These are phyloP conservation scores for Cephus cinctus DNA, from an alignment of 1,140 invertebrate genomes.

Conservation along the genomic window DNA sequence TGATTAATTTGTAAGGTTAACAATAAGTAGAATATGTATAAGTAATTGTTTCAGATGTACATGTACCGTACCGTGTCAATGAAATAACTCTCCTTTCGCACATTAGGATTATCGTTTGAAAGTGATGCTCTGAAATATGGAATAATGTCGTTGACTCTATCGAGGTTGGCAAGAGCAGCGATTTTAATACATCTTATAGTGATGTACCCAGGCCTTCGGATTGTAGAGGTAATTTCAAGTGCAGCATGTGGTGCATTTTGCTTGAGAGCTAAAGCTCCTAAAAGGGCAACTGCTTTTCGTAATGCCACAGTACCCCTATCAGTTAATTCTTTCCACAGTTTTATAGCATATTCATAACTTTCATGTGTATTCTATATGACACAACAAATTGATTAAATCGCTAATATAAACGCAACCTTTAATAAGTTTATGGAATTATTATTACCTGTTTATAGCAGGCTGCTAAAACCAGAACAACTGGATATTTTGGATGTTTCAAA, in stretches of 20 bases:
- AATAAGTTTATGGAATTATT: constrained; percentile 9
- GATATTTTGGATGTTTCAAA: constrained; percentile 66
- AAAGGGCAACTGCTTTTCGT: constrained; percentile 62
- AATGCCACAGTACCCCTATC: constrained; percentile 58
- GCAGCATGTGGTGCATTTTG: constrained; percentile 67
- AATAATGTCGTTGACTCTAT: constrained; percentile 65
- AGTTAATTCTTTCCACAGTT: constrained; percentile 61
- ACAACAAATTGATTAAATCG: constrained; percentile 6
- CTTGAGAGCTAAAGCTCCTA: constrained; percentile 65
- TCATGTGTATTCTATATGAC: constrained; percentile 69
- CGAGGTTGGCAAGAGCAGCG: constrained; percentile 60
- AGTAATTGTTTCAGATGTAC: not conserved
- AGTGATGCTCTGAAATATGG: constrained; percentile 60
- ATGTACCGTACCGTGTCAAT: constrained; percentile 47
- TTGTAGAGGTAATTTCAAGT: constrained; percentile 63
- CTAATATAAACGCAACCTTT: constrained; percentile 11
- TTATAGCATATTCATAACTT: constrained; percentile 64
- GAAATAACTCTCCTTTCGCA: constrained; percentile 57
- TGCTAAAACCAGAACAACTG: constrained; percentile 64
- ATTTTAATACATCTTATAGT: constrained; percentile 70
- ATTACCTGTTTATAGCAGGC: constrained; percentile 77
- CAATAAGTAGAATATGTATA: too few species aligned
- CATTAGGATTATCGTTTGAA: constrained; percentile 57
- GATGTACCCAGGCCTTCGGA: constrained; percentile 62
- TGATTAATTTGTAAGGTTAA: not conserved